Percentiles rank a stretch among this genome's conserved stretches.
Conservation (phyloP, 2,113 vertebrate genomes). For the Microcebus lehilahytsara region DNA sequence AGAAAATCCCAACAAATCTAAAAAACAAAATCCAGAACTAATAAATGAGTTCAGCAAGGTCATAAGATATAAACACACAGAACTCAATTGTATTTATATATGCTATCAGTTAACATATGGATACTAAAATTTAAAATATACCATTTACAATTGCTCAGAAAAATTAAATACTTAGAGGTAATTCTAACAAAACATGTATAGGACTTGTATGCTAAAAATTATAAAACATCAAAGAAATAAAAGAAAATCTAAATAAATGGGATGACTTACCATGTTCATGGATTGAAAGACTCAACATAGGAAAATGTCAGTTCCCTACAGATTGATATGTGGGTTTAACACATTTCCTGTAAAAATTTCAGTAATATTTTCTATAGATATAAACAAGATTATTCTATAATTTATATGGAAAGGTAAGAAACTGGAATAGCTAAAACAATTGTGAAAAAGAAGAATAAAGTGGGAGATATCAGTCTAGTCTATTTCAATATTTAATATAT, state of each 20-base stretch:
- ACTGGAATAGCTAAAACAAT: neutral
- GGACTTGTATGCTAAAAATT: neutral
- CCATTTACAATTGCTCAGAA: neutral
- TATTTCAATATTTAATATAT: neutral
- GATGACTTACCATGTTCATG: neutral
- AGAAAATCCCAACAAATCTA: neutral
- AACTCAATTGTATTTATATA: neutral
- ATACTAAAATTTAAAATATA: neutral
- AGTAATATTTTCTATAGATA: neutral
- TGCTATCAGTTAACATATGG: neutral
- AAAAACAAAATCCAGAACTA: neutral
- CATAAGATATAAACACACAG: neutral
- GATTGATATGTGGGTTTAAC: neutral
- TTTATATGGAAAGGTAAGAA: neutral
- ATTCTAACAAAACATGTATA: neutral
- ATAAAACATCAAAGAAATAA: neutral
- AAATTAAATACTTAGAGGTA: neutral
- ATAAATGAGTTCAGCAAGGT: neutral
- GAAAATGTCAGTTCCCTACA: neutral
- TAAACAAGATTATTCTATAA: neutral
- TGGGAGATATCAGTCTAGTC: neutral
- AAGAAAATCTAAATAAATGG: neutral
- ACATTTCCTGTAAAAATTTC: neutral
- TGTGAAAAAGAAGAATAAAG: neutral
- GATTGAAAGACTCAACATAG: neutral